phyloP scores from a whole-genome alignment of 2,888 invertebrate species.

The Platycnemis pennipes region DNA sequence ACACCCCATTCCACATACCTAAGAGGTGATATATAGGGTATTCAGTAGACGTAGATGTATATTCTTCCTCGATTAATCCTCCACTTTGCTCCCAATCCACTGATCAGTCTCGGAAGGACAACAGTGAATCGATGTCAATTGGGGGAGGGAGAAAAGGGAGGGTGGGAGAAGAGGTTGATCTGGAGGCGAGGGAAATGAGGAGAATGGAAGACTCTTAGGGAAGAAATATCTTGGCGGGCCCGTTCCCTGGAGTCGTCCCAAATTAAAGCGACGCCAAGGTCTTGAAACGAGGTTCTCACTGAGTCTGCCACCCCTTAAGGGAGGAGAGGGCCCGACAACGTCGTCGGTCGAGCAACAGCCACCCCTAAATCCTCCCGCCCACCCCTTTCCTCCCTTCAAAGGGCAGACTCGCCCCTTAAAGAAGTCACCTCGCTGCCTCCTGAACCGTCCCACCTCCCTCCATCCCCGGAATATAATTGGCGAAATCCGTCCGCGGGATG shows the following conservation, averaged over 20 bases:
- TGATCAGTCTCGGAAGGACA: too few species aligned
- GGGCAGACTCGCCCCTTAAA: not conserved
- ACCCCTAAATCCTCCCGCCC: not conserved
- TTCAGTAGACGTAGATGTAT: too few species aligned
- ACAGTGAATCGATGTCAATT: not conserved
- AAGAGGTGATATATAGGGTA: too few species aligned
- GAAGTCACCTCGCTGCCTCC: not conserved
- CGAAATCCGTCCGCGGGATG: conserved; percentile 41
- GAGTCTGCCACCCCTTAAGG: not conserved
- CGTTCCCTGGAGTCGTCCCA: not conserved
- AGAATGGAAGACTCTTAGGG: not conserved
- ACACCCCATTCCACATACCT: too few species aligned
- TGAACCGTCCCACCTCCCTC: not conserved
- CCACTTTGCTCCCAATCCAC: too few species aligned
- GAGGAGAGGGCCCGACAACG: not conserved
- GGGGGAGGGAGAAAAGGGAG: not conserved
- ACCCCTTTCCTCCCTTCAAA: not conserved
- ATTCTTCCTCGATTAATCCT: too few species aligned
- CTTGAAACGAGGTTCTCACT: not conserved
- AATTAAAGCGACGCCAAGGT: conserved; percentile 41
- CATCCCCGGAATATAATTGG: conserved; percentile 40
- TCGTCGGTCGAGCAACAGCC: not conserved
- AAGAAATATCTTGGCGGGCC: conserved; percentile 5
- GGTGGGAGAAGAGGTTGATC: not conserved
- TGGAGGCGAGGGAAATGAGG: not conserved